Base-by-base conservation (phyloP, 2,888 invertebrate species). In the Scrobipalpa costella region DNA sequence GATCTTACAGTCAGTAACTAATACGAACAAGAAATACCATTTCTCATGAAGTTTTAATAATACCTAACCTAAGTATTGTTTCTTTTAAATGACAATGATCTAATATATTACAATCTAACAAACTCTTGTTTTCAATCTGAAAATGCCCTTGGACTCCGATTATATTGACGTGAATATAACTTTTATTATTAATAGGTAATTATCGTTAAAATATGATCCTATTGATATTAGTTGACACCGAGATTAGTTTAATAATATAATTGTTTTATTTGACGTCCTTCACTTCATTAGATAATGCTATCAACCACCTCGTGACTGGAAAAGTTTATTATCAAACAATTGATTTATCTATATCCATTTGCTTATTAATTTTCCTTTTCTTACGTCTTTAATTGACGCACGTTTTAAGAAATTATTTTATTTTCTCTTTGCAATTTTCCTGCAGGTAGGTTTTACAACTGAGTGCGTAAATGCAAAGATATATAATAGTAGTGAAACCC, bases 361-460 rank as follows among this genome's bases (percentile, higher is more conserved):
- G n/a, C n/a, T n/a, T 5, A 40, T 3, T n/a, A 7, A 55, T 55
- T 34, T 55, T 52, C 52, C 52, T 52, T 55, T 9, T 33, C 27
- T 27, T 33, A 55, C 55, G 33, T 33, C 21, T 55, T 55, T 55
- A 1, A 55, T 7, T 55, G 55, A 55, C 55, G 55, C 55, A 55
- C 33, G 15, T 49, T 8, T 19, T 8, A 49, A 17, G 49, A 49
- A 49, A 49, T 15, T 49, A 7, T 19, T 49, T 17, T 17, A 11
- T 40, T 17, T 27, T 15, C n/a, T n/a, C n/a, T n/a, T n/a, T n/a
- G 27, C n/a, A 21, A 55, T n/a, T 55, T 34, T 27, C 55, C 55
- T 55, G 55, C n/a, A 34, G n/a, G 6, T n/a, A 5, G 1, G n/a
- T n/a, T n/a, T n/a, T 6, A 21, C 11, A 52, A 13, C 55, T 6